Conservation (phyloP, 2,113 vertebrate species). For the Ibidorhyncha struthersii region DNA sequence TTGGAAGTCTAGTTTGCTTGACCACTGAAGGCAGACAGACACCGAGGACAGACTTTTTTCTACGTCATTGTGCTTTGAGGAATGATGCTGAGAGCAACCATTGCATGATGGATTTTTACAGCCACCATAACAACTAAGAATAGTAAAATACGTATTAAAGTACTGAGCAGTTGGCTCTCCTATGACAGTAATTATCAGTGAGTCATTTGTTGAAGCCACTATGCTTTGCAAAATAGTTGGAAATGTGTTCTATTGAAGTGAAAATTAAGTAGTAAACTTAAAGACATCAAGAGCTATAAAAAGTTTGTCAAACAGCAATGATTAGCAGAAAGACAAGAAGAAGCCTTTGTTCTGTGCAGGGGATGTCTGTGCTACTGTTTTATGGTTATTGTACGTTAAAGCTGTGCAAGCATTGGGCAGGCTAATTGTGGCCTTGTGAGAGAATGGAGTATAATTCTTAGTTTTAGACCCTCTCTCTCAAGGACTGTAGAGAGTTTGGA, state of each 20-base stretch:
- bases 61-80: not conserved
- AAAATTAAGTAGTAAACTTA: constrained; percentile 53
- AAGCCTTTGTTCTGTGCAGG: not conserved
- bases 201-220: constrained; percentile 48
- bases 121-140: constrained; percentile 8
- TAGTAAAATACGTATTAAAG: constrained; percentile 20
- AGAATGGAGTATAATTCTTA: not conserved
- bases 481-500: not conserved
- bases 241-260: constrained; percentile 48
- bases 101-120: not conserved
- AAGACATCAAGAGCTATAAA: constrained; percentile 25
- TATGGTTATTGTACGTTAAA: not conserved
- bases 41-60: not conserved
- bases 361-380: not conserved
- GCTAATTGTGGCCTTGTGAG: not conserved
- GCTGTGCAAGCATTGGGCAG: not conserved
- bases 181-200: constrained; percentile 38
- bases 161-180: constrained; percentile 12
- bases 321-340: constrained; percentile 1
- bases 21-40: not conserved
- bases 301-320: not conserved
- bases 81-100: not conserved
- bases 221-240: constrained; percentile 40
- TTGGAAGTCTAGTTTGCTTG: not conserved
- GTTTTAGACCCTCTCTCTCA: not conserved